Conservation (phyloP, 30 jellyfish, hydroid and myxozoan genomes). For the Aurelia coerulea region DNA sequence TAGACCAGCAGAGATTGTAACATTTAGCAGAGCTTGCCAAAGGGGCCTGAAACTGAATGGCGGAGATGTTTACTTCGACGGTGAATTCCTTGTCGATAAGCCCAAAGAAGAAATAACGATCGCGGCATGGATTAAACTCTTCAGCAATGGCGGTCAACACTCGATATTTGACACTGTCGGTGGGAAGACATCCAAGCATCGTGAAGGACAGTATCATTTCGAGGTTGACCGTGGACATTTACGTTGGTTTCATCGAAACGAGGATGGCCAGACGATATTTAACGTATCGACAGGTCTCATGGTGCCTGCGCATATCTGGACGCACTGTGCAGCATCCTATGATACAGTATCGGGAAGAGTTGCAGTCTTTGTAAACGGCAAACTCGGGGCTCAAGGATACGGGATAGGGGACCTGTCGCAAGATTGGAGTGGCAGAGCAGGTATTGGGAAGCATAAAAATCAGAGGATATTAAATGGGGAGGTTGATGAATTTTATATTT, state of each 20-base stretch:
- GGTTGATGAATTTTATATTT: constrained; percentile 93
- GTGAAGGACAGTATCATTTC: constrained; percentile 90
- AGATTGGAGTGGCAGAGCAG: constrained; percentile 99
- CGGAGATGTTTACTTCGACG: constrained; percentile 94
- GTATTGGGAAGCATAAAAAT: constrained; percentile 89
- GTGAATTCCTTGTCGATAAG: constrained; percentile 93
- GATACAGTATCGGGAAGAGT: constrained; percentile 81
- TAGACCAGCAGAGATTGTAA: constrained; percentile 89
- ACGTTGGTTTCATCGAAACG: constrained; percentile 97
- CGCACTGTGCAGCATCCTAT: constrained; percentile 98
- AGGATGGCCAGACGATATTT: constrained; percentile 79
- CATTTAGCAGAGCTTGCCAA: constrained; percentile 92
- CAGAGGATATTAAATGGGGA: constrained; percentile 91
- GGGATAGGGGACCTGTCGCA: constrained; percentile 93
- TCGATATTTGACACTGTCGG: constrained; percentile 97
- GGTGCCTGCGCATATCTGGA: constrained; percentile 99
- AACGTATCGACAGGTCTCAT: constrained; percentile 90
- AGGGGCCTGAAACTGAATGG: constrained; percentile 95
- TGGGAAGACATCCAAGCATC: constrained; percentile 87
- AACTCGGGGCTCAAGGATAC: constrained; percentile 90
- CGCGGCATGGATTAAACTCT: constrained; percentile 93
- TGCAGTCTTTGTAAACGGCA: constrained; percentile 92
- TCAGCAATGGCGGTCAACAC: constrained; percentile 99
- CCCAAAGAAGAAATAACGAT: constrained; percentile 90
- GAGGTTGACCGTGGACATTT: constrained; percentile 97